Base-by-base conservation (phyloP, 2,113 vertebrate genomes). In the Tor tambroides region DNA sequence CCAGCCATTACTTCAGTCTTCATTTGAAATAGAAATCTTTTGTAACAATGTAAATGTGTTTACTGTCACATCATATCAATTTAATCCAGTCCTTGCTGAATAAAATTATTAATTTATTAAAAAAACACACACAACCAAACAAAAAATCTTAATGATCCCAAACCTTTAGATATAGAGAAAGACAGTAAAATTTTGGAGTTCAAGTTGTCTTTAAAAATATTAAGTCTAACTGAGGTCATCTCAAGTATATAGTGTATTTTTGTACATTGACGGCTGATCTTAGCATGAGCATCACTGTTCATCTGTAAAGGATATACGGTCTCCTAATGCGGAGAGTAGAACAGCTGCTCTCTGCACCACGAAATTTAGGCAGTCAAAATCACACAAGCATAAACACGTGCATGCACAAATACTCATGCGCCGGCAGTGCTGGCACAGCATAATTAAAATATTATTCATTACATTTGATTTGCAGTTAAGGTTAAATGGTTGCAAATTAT, bases 391-490 rank as follows among this genome's bases (percentile, higher is more conserved):
- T 80, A 67, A 46, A 84, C 59, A 77, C 28, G 85, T 74, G 46
- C 79, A 76, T 41, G 23, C 85, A 74, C 86, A 76, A 56, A 83
- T 32, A 72, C 56, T 80, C 54, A 54, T 41, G 26, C 28, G 43
- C 61, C 11, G 54, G 26, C 49, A 51, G 49, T 85, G 54, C 78
- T 72, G 78, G 65, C 61, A 61, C 59, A 41, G 79, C 78, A 26
- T 91, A 90, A 92, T 90, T 90, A 89, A 85, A 88, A 85, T 86
- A 86, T 87, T 86, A 88, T 86, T 88, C 88, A 59, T 76, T 88
- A 89, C 84, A 72, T 88, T 90, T 88, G 85, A 89, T 92, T 90
- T 83, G 88, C 69, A 71, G 86, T 88, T 89, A 87, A 86, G 85
- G 88, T 92, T 91, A 90, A 91, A 88, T 67, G 87, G 54, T 76